Evolutionary conservation across 2,888 invertebrate species (phyloP).

Genomic region (Zaprionus obscuricornis): DNA sequence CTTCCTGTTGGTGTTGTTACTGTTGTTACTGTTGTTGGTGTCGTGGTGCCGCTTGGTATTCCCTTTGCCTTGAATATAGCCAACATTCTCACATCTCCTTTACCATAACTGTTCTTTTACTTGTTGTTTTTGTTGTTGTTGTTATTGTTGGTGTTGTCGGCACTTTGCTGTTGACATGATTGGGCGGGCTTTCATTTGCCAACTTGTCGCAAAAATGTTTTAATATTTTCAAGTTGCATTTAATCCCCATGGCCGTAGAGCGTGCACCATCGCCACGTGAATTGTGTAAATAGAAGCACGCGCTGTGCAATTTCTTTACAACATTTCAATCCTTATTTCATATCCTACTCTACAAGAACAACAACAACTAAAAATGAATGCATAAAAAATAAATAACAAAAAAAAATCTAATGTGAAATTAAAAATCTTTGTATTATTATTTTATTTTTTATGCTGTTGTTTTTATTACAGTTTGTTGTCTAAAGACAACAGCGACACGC

Average conservation of each 20-base stretch:
- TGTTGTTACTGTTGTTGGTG: too few species aligned
- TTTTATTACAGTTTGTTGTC: too few species aligned
- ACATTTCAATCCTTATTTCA: conserved; percentile 12
- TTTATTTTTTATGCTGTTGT: too few species aligned
- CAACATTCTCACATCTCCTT: too few species aligned
- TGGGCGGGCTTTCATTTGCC: conserved; percentile 76
- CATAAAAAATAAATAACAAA: conserved; percentile 22
- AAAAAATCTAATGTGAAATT: conserved; percentile 58
- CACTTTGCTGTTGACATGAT: conserved; percentile 76
- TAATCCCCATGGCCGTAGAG: conserved; percentile 64
- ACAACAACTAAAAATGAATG: neutral
- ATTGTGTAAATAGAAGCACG: conserved; percentile 70
- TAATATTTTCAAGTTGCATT: conserved; percentile 79
- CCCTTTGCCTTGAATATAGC: too few species aligned
- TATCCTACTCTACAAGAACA: conserved; percentile 2
- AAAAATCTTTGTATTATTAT: too few species aligned
- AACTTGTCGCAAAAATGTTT: conserved; percentile 79
- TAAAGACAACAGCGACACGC: conserved; percentile 51
- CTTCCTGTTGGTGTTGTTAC: conserved; percentile 79
- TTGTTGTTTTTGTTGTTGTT: conserved; percentile 11
- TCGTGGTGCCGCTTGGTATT: conserved; percentile 1
- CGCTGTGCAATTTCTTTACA: conserved; percentile 45
- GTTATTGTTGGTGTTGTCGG: conserved; percentile 45
- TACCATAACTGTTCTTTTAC: conserved; percentile 13
- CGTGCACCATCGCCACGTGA: conserved; percentile 71